These are phyloP conservation scores for Bubo bubo DNA, from an alignment of 2,113 vertebrate genomes.

Conservation along the genomic window DNA sequence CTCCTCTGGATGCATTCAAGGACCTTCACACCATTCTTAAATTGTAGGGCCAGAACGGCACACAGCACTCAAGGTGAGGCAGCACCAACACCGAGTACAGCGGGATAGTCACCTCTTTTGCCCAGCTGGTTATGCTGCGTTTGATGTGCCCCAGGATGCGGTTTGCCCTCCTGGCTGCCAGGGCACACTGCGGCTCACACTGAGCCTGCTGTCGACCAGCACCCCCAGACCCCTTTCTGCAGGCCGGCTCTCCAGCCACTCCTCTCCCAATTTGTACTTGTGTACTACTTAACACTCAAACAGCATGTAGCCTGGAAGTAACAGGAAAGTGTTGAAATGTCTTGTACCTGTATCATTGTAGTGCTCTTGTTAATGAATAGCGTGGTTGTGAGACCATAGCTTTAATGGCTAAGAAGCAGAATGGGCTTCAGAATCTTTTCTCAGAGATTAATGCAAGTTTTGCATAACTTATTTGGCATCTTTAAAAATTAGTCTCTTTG, in stretches of 20 bases:
- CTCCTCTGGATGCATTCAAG: background rate
- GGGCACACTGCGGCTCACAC: no score
- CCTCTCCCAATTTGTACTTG: rapidly evolving
- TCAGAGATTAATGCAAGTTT: background rate
- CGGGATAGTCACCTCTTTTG: background rate
- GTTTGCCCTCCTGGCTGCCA: no score
- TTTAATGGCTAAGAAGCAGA: background rate
- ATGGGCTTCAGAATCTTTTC: background rate
- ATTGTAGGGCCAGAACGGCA: background rate
- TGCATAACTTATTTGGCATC: background rate
- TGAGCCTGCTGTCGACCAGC: background rate
- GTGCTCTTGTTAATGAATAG: background rate
- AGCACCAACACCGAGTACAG: rapidly evolving
- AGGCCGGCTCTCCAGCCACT: background rate
- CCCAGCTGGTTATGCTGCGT: background rate
- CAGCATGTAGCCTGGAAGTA: background rate
- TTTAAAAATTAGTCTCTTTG: background rate
- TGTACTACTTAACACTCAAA: rapidly evolving
- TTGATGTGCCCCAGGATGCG: background rate
- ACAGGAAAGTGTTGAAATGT: background rate
- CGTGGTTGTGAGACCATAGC: background rate
- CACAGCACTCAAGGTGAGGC: background rate
- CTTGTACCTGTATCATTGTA: background rate
- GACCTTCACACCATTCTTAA: background rate
- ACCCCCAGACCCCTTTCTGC: background rate